Percentiles rank a stretch among this genome's conserved stretches.
phyloP scores from a whole-genome alignment of 1,140 invertebrate species.

The Pseudomyrmex pallidus region DNA sequence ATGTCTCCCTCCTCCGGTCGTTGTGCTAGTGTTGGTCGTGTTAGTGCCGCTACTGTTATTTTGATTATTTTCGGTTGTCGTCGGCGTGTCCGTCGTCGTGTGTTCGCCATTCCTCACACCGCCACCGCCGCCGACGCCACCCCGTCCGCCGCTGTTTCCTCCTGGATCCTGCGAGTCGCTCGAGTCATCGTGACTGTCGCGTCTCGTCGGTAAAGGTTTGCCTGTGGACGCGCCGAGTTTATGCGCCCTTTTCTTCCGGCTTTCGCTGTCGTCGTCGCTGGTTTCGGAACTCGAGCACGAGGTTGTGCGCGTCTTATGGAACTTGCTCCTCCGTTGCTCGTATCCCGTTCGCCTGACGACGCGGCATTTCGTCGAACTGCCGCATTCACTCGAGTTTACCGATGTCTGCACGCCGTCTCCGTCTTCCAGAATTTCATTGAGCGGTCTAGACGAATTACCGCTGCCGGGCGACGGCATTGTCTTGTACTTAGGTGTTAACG shows the following conservation, averaged over 20 bases:
- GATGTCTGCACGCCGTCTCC: conserved; percentile 80
- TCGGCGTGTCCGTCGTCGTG: conserved; percentile 69
- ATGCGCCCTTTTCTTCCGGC: conserved; percentile 91
- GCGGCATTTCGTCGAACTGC: conserved; percentile 72
- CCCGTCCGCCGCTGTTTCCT: conserved; percentile 82
- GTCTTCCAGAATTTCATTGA: conserved; percentile 92
- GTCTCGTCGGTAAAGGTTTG: conserved; percentile 87
- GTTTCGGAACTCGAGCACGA: conserved; percentile 96
- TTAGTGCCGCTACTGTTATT: conserved; percentile 76
- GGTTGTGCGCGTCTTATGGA: conserved; percentile 92
- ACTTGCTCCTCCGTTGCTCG: conserved; percentile 89
- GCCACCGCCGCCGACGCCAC: conserved; percentile 74
- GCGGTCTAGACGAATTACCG: conserved; percentile 80
- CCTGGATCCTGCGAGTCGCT: conserved; percentile 90
- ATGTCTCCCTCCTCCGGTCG: conserved; percentile 77
- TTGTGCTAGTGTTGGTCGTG: conserved; percentile 72
- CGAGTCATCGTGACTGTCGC: conserved; percentile 92
- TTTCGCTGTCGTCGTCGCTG: conserved; percentile 95
- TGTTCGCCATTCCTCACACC: conserved; percentile 80
- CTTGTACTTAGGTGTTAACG: conserved; percentile 85
- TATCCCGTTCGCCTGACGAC: conserved; percentile 83
- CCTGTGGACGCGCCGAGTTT: conserved; percentile 87
- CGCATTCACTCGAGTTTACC: conserved; percentile 12
- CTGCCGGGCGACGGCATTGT: conserved; percentile 86
- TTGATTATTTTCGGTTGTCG: conserved; percentile 70